Base-by-base conservation (phyloP, 1,140 invertebrate species). In the Eumaeus atala region DNA sequence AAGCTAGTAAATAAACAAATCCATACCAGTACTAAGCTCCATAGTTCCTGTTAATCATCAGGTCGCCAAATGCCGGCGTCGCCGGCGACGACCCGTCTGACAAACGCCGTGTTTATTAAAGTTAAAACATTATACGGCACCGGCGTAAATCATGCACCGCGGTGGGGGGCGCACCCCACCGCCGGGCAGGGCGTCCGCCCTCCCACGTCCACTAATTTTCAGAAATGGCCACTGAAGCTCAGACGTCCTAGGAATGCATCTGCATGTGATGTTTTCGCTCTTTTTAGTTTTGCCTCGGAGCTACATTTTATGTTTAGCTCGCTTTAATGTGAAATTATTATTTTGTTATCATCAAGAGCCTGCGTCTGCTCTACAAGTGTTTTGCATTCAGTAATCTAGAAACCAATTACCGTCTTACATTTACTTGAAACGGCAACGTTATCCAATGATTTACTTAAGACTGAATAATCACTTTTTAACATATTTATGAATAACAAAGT, bases 51-150 rank as follows among this genome's bases (percentile, higher is more conserved):
- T 28, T 28, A 28, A 28, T 28, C 21, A 28, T 28, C 21, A 28
- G 21, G 21, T 55, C 50, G 38, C 17, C 48, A 12, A 11, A 14
- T 21, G n/a, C 34, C 48, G 44, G 33, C 42, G 44, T 44, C 44
- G 47, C 17, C 56, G 71, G 68, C 78, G 74, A 66, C 71, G 67
- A 48, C 56, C 63, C 60, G 73, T 71, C 75, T 71, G 77, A 81
- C 77, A 83, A 83, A 83, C 79, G 77, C 64, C 61, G 68, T 84
- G 78, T 83, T 83, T 83, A 84, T 83, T 85, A 84, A 85, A 84
- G 77, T 85, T 82, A 86, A 87, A 87, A 86, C 81, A 87, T 88
- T 87, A 87, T 86, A 81, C 77, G 70, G 69, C 67, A 69, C 61
- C 74, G 75, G 80, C 73, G 84, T 88, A 88, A 87, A 87, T 87